Conservation (phyloP, 1,140 invertebrate genomes). For the Drosophila equinoxialis region DNA sequence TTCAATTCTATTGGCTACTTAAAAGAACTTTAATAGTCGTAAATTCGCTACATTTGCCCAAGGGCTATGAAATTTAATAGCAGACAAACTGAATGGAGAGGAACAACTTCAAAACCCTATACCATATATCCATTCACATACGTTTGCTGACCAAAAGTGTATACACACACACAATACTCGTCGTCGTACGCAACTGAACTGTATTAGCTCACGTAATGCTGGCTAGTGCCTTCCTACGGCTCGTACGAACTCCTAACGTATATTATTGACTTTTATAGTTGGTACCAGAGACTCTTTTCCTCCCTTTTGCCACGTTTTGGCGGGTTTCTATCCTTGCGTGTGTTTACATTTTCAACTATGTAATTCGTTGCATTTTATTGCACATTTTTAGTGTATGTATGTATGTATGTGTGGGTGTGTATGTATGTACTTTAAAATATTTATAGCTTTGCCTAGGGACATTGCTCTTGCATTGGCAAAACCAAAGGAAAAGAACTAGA, state of each 20-base stretch:
- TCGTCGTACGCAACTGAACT: slow-evolving; percentile 65
- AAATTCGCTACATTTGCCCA: slow-evolving; percentile 65
- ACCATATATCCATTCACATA: slow-evolving; percentile 22
- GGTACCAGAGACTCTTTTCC: background rate
- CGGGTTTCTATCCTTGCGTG: slow-evolving; percentile 35
- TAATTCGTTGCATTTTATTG: slow-evolving; percentile 79
- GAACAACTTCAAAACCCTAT: slow-evolving; percentile 15
- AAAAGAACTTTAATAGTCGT: slow-evolving; percentile 70
- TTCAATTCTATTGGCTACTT: slow-evolving; percentile 62
- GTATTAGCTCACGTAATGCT: slow-evolving; percentile 74
- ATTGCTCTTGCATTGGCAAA: slow-evolving; percentile 33
- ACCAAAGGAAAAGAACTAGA: slow-evolving; percentile 16
- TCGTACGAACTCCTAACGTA: slow-evolving; percentile 51
- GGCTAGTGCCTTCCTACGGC: slow-evolving; percentile 5
- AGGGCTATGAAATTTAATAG: slow-evolving; percentile 79
- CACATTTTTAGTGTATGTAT: slow-evolving; percentile 47
- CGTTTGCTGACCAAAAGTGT: slow-evolving; percentile 44
- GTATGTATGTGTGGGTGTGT: slow-evolving; percentile 8
- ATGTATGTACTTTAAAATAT: slow-evolving; percentile 60
- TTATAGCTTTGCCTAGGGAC: slow-evolving; percentile 51
- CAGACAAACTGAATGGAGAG: slow-evolving; percentile 34
- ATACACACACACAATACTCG: background rate
- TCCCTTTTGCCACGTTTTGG: slow-evolving; percentile 12
- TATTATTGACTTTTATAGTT: slow-evolving; percentile 77
- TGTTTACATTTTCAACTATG: slow-evolving; percentile 79